Evolutionary conservation across 1,140 invertebrate species (phyloP), one percentile per base, ranked within the genome.

Genomic region (Agrypnia vestita): DNA sequence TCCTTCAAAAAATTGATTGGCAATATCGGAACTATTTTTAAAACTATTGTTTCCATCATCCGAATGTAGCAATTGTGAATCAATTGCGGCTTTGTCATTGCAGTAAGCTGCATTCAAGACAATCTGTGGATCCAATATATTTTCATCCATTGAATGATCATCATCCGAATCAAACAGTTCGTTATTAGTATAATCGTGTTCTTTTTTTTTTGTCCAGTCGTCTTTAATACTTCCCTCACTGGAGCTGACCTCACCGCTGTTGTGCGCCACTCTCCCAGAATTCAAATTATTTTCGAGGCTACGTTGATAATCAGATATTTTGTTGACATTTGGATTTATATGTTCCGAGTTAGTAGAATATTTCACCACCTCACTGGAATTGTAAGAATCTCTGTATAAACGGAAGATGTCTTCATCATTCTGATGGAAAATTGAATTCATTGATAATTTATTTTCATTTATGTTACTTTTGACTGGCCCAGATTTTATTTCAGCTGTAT

Each of bases 81-180:
- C 55, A 19, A 15, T 21, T 8, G 11, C 12, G 51, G 17, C 44
- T 71, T 10, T 15, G 17, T 55, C 56, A 17, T 56, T 43, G n/a
- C 71, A 47, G 49, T 76, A 76, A 11, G 74, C 56, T 15, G 43
- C 46, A 13, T 44, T 15, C 8, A 76, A 15, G 7, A 76, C 21
- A 21, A 12, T 64, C 62, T 62, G 74, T 19, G 74, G 74, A 62
- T 76, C 62, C 8, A 76, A 25, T 9, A 76, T 44, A 17, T 76
- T 61, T 64, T 76, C 15, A 76, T 76, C 43, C n/a, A 15, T 62
- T 19, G 56, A 44, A 25, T 44, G 35, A 62, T 76, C 13, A n/a
- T 74, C 15, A 47, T 62, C 17, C 0, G 51, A 71, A 71, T 71
- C 21, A 19, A n/a, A 64, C 19, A 64, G 13, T 25, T 64, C 11